A percentile compares a stretch with the other conserved stretches of the same genome.
Conservation (phyloP, 2,888 invertebrate genomes). For the Chaetogeoica ovagalla region DNA sequence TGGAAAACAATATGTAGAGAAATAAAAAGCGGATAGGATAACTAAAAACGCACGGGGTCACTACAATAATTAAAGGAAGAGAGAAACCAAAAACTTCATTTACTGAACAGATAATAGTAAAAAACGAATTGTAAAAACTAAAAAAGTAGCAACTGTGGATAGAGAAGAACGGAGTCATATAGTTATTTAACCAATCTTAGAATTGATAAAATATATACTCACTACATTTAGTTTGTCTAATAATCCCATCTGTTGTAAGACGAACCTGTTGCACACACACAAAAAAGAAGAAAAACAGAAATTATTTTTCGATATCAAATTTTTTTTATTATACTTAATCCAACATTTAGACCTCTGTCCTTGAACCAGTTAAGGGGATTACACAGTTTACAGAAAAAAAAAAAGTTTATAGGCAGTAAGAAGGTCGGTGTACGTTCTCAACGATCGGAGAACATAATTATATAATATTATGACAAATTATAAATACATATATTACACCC, state of each 20-base stretch:
- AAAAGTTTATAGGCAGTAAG: background rate
- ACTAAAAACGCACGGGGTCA: too few relatives aligned
- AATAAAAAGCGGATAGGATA: too few relatives aligned
- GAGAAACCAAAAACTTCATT: too few relatives aligned
- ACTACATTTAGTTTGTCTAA: constrained; percentile 71
- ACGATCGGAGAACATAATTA: background rate
- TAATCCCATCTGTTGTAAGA: constrained; percentile 72
- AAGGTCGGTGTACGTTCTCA: background rate
- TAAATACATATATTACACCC: background rate
- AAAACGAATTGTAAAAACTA: too few relatives aligned
- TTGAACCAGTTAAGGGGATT: constrained; percentile 8
- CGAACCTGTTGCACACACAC: constrained; percentile 65
- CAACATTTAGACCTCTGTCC: constrained; percentile 42
- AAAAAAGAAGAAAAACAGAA: constrained; percentile 56
- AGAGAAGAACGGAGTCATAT: too few relatives aligned
- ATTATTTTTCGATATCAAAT: background rate
- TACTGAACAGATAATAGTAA: too few relatives aligned
- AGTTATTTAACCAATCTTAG: too few relatives aligned
- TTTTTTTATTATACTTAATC: constrained; percentile 5
- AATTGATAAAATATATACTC: constrained; percentile 60
- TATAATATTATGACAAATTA: background rate
- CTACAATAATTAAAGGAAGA: too few relatives aligned
- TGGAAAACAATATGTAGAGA: too few relatives aligned
- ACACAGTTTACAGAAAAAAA: background rate
- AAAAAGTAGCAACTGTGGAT: too few relatives aligned